These are phyloP conservation scores for Micropoecilia bifurca DNA, from an alignment of 2,797 vertebrate species.

Conservation along the genomic window DNA sequence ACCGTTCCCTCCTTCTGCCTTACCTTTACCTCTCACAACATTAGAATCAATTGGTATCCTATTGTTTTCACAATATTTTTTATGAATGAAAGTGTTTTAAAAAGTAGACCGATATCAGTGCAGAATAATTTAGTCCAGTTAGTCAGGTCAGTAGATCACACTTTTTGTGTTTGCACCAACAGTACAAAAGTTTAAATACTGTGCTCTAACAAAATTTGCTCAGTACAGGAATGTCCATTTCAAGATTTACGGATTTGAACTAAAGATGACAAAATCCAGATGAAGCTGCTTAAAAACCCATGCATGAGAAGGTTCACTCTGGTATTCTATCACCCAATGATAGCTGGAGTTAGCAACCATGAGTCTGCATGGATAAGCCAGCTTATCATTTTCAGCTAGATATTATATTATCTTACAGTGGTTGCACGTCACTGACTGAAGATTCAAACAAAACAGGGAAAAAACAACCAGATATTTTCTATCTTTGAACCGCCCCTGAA, in stretches of 20 bases:
- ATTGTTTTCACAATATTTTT: neutral
- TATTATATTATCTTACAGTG: neutral
- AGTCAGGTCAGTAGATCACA: neutral
- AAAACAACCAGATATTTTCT: neutral
- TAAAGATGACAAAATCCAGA: neutral
- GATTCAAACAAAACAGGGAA: neutral
- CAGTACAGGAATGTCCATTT: neutral
- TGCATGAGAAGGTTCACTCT: neutral
- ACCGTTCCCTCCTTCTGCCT: neutral
- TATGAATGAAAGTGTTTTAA: neutral
- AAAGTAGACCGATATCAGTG: neutral
- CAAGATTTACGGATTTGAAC: neutral
- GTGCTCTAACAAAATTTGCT: neutral
- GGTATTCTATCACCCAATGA: no score
- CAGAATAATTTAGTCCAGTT: neutral
- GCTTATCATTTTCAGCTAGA: neutral
- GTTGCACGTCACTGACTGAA: neutral
- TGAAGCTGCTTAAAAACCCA: neutral
- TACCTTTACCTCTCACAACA: neutral
- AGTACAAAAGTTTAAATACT: neutral
- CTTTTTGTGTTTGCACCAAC: neutral
- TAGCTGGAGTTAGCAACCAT: no score
- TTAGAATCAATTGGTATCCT: neutral
- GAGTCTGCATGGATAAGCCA: neutral
- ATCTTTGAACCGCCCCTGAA: neutral